Evolutionary conservation across 35 echinoderm and acorn worm genomes (phyloP).

Genomic region (Amphiura filiformis): DNA sequence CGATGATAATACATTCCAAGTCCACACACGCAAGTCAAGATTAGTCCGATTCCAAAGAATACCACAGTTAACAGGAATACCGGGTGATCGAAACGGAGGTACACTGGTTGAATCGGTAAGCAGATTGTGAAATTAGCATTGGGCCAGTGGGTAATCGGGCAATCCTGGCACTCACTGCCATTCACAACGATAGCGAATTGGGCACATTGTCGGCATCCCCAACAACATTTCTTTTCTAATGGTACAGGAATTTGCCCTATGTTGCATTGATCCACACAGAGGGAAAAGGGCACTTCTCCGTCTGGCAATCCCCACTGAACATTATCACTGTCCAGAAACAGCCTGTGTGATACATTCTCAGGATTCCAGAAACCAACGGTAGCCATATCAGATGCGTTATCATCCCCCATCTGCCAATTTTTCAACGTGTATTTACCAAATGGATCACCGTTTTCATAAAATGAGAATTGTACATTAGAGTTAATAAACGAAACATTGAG

Average conservation of each 20-base stretch:
- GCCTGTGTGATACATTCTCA: conserved; percentile 3
- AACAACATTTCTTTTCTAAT: conserved; percentile 36
- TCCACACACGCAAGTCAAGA: neutral
- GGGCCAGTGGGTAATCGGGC: conserved; percentile 28
- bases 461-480: neutral
- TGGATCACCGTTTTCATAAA: conserved; percentile 56
- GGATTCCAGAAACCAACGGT: conserved; percentile 38
- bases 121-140: conserved; percentile 26
- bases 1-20: conserved; percentile 4
- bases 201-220: conserved; percentile 40
- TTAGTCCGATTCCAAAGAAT: neutral
- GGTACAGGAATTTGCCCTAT: conserved; percentile 16
- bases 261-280: conserved; percentile 18
- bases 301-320: conserved; percentile 23
- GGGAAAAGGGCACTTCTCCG: neutral
- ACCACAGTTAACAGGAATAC: conserved; percentile 4
- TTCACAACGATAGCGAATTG: conserved; percentile 24
- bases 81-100: neutral
- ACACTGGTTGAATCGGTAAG: conserved; percentile 17
- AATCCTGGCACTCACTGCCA: conserved; percentile 5
- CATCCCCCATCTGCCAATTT: neutral
- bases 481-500: neutral
- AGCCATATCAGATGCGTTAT: neutral
- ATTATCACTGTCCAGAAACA: neutral
- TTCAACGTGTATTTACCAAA: conserved; percentile 32